Conservation (phyloP, 2,113 vertebrate species). For the Felis catus region DNA sequence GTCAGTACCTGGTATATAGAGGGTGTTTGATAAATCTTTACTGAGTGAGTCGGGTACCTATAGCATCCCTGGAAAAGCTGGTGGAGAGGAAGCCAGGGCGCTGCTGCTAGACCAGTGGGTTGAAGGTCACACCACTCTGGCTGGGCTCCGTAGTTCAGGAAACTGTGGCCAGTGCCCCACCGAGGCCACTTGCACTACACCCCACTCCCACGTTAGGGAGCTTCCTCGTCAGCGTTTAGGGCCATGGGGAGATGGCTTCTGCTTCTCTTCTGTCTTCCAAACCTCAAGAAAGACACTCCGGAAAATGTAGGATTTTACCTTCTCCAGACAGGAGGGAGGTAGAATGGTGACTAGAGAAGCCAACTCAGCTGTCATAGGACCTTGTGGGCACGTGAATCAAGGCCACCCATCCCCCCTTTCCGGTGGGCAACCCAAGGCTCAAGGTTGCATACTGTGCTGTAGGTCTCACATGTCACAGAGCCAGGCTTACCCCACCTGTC, state of each 20-base stretch:
- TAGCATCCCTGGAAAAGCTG: not conserved
- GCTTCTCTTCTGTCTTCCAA: not conserved
- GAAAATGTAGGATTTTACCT: not conserved
- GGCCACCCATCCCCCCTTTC: not conserved
- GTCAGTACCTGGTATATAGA: not conserved
- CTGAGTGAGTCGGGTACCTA: not conserved
- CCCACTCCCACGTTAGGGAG: not conserved
- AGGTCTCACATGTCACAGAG: not conserved
- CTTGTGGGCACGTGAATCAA: not conserved
- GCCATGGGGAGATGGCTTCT: not conserved
- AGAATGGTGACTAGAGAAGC: not conserved
- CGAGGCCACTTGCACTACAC: rapidly evolving
- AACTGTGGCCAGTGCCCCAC: not conserved
- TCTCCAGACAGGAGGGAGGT: not conserved
- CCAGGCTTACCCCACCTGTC: rapidly evolving
- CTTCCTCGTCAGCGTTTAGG: not conserved
- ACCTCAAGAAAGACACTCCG: not conserved
- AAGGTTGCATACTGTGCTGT: not conserved
- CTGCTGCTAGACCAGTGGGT: not conserved
- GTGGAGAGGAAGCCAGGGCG: not conserved
- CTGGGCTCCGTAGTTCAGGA: not conserved
- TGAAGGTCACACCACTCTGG: not conserved
- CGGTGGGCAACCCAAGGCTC: not conserved
- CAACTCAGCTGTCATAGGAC: not conserved
- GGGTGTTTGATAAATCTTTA: not conserved